Evolutionary conservation across 2,888 invertebrate genomes (phyloP).

Genomic region (Carabus problematicus): DNA sequence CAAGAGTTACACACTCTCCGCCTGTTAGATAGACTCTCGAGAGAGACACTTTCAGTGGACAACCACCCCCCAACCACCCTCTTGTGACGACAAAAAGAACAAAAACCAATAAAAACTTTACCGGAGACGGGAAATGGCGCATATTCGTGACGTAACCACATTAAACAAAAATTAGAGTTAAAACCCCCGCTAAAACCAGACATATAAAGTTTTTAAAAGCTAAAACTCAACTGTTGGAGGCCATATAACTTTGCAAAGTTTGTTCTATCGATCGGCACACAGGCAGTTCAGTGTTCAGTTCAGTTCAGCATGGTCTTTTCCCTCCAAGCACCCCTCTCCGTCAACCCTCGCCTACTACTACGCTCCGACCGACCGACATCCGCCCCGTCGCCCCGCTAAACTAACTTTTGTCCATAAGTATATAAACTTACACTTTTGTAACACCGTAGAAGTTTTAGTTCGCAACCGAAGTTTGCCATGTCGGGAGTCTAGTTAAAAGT

Average conservation of each 20-base stretch:
- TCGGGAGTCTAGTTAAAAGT: slow-evolving; percentile 57
- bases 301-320: no score
- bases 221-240: slow-evolving; percentile 46
- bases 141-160: slow-evolving; percentile 42
- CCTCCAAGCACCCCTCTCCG: slow-evolving; percentile 15
- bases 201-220: slow-evolving; percentile 44
- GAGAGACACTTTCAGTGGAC: no score
- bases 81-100: slow-evolving; percentile 25
- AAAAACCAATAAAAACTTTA: slow-evolving; percentile 36
- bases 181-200: slow-evolving; percentile 41
- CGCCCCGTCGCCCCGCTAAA: slow-evolving; percentile 50
- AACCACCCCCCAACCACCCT: no score
- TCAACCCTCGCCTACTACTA: slow-evolving; percentile 39
- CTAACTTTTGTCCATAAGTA: slow-evolving; percentile 61
- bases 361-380: background rate
- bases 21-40: no score
- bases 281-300: background rate
- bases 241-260: slow-evolving; percentile 48
- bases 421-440: slow-evolving; percentile 62
- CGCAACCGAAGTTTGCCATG: slow-evolving; percentile 55
- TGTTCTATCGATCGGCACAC: slow-evolving; percentile 47
- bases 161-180: slow-evolving; percentile 43
- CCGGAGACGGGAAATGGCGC: slow-evolving; percentile 36
- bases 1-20: background rate
- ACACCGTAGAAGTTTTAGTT: slow-evolving; percentile 57